phyloP scores from a whole-genome alignment of 1,140 invertebrate species.

The Drosophila seguyi region DNA sequence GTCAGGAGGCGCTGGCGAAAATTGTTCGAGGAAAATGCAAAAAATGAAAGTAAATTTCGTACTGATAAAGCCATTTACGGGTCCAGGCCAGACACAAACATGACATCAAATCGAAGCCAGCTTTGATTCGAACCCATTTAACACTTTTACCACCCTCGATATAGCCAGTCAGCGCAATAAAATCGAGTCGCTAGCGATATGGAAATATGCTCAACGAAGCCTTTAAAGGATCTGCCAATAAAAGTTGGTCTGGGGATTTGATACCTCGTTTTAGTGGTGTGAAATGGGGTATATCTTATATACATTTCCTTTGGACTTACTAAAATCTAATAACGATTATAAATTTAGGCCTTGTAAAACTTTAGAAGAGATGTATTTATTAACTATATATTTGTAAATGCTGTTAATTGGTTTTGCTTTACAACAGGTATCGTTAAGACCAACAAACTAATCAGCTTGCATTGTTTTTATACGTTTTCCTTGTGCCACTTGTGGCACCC shows the following conservation, averaged over 20 bases:
- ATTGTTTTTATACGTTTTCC: slow-evolving; percentile 3
- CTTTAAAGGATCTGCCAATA: slow-evolving; percentile 69
- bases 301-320: not conserved
- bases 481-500: slow-evolving; percentile 34
- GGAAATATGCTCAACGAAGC: slow-evolving; percentile 59
- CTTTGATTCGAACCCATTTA: slow-evolving; percentile 69
- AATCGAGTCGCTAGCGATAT: slow-evolving; percentile 46
- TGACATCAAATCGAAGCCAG: slow-evolving; percentile 65
- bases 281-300: not conserved
- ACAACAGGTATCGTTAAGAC: not conserved
- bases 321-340: not conserved
- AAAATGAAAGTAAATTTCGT: slow-evolving; percentile 63
- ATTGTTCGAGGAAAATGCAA: slow-evolving; percentile 38
- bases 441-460: slow-evolving; percentile 1
- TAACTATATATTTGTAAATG: not conserved
- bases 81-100: slow-evolving; percentile 50
- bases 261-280: not conserved
- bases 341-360: no score
- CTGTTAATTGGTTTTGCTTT: not conserved
- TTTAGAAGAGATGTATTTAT: not conserved
- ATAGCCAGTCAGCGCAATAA: slow-evolving; percentile 18
- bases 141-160: slow-evolving; percentile 66
- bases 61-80: slow-evolving; percentile 68
- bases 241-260: slow-evolving; percentile 7
- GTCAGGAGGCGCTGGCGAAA: slow-evolving; percentile 36